phyloP scores from a whole-genome alignment of 2,888 invertebrate species.

The Drosophila nr. medialis region DNA sequence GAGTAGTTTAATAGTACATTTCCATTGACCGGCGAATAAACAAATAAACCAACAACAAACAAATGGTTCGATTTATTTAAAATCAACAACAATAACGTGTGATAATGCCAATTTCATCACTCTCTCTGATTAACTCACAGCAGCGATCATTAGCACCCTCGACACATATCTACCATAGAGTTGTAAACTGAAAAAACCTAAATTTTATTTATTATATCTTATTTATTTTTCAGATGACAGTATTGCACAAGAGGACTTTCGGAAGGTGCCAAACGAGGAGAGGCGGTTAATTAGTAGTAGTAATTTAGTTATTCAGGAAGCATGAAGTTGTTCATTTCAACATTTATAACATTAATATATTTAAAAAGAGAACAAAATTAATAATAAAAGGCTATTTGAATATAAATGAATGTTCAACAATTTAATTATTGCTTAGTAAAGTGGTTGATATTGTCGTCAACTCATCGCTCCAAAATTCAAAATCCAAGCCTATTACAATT shows the following conservation, averaged over 20 bases:
- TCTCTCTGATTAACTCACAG: background rate
- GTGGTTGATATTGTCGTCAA: background rate
- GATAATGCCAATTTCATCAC: background rate
- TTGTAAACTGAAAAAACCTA: too few species aligned
- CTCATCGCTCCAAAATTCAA: background rate
- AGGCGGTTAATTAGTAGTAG: constrained; percentile 18
- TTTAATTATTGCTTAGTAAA: background rate
- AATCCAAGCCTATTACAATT: background rate
- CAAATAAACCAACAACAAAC: background rate
- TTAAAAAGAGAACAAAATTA: background rate
- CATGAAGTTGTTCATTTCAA: constrained; percentile 31
- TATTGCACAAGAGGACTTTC: constrained; percentile 58
- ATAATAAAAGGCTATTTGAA: background rate
- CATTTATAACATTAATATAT: constrained; percentile 6
- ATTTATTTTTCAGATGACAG: constrained; percentile 57
- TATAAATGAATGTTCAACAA: background rate
- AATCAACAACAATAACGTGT: background rate
- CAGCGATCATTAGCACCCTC: background rate
- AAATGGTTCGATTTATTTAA: background rate
- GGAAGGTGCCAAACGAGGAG: constrained; percentile 47
- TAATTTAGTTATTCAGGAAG: constrained; percentile 19
- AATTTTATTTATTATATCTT: constrained; percentile 23
- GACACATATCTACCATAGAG: background rate
- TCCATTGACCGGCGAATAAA: background rate
- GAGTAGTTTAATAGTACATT: background rate